Conservation (phyloP, 2,797 vertebrate species). For the Artibeus lituratus region DNA sequence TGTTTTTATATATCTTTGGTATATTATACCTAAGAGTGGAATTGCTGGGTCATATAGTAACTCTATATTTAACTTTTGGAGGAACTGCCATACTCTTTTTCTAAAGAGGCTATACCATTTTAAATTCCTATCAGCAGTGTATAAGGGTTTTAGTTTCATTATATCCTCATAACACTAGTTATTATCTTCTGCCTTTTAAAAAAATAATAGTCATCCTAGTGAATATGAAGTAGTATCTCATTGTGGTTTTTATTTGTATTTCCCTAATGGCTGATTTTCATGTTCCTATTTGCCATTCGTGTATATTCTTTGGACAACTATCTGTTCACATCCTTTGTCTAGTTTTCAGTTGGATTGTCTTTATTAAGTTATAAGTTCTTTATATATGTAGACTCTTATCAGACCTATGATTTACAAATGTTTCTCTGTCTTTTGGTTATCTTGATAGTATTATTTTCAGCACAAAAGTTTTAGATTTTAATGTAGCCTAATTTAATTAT, state of each 20-base stretch:
- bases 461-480: not conserved
- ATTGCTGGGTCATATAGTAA: not conserved
- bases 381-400: not conserved
- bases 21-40: not conserved
- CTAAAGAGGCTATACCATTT: not conserved
- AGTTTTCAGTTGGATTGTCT: too few relatives aligned
- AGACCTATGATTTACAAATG: not conserved
- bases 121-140: not conserved
- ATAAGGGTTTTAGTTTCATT: not conserved
- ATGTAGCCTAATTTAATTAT: not conserved
- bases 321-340: not conserved
- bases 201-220: not conserved
- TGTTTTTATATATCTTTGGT: not conserved
- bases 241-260: slow-evolving; percentile 6
- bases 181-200: not conserved
- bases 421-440: slow-evolving; percentile 15
- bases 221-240: not conserved
- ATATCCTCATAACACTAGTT: not conserved
- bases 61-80: not conserved
- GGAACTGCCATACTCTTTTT: not conserved
- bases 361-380: too few relatives aligned
- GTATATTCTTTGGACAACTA: not conserved
- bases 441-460: not conserved
- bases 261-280: not conserved
- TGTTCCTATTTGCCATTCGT: not conserved